Conservation (phyloP, 2,888 invertebrate species). For the Lysandra coridon region DNA sequence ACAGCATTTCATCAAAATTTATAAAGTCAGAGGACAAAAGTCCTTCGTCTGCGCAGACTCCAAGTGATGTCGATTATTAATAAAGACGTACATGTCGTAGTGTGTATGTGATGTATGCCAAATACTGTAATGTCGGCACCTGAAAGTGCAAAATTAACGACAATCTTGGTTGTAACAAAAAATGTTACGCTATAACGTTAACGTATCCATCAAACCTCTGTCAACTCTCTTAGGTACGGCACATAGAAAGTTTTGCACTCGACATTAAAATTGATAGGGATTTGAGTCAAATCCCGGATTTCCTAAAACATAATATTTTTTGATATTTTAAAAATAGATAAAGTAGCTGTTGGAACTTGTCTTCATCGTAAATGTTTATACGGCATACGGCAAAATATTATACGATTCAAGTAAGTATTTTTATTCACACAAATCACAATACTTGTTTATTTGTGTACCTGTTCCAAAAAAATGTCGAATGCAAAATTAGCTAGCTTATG, state of each 20-base stretch:
- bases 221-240: not conserved
- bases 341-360: too few relatives aligned
- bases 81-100: not conserved
- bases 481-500: not conserved
- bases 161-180: not conserved
- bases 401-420: too few relatives aligned
- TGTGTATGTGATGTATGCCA: not conserved
- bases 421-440: not conserved
- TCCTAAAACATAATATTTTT: not conserved
- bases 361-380: too few relatives aligned
- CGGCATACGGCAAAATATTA: too few relatives aligned
- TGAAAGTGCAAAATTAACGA: conserved; percentile 9
- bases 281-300: not conserved
- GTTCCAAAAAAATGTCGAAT: not conserved
- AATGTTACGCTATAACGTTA: not conserved
- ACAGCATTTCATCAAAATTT: not conserved
- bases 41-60: not conserved
- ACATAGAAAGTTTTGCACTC: not conserved
- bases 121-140: not conserved
- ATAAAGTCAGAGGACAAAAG: not conserved
- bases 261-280: not conserved
- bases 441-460: not conserved
- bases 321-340: too few relatives aligned
- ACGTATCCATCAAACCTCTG: not conserved
- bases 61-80: conserved; percentile 18